phyloP scores from a whole-genome alignment of 2,888 invertebrate genomes.

The Erebia palarica region DNA sequence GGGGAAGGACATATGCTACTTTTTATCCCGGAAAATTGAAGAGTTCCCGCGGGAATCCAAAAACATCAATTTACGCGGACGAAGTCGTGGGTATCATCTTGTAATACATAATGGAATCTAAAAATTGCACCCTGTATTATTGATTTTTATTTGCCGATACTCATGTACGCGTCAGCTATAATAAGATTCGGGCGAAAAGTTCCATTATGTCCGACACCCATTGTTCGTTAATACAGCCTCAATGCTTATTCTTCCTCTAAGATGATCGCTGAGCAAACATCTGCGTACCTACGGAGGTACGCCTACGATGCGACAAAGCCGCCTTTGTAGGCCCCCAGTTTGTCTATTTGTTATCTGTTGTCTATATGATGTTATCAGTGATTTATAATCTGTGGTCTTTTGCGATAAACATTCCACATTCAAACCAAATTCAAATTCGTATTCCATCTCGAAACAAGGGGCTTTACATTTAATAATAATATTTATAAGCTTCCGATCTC shows the following conservation, averaged over 20 bases:
- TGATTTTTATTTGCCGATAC: constrained; percentile 30
- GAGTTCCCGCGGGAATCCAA: too few relatives aligned
- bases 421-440: constrained; percentile 15
- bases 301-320: constrained; percentile 52
- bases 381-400: constrained; percentile 42
- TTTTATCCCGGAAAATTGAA: too few relatives aligned
- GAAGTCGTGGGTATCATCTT: too few relatives aligned
- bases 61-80: too few relatives aligned
- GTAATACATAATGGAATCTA: background rate
- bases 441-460: constrained; percentile 13
- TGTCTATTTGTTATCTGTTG: constrained; percentile 43
- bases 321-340: constrained; percentile 44
- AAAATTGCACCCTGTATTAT: constrained; percentile 18
- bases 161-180: constrained; percentile 61
- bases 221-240: constrained; percentile 63
- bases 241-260: constrained; percentile 47
- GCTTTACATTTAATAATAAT: constrained; percentile 19
- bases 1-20: too few relatives aligned
- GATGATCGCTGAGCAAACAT: constrained; percentile 64
- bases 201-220: constrained; percentile 59
- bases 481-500: constrained; percentile 19
- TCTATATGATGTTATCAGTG: constrained; percentile 39
- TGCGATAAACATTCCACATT: constrained; percentile 22
- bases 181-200: constrained; percentile 66
- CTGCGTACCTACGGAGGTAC: constrained; percentile 53